Evolutionary conservation across 2,113 vertebrate species (phyloP).

Genomic region (Callopanchax toddi): DNA sequence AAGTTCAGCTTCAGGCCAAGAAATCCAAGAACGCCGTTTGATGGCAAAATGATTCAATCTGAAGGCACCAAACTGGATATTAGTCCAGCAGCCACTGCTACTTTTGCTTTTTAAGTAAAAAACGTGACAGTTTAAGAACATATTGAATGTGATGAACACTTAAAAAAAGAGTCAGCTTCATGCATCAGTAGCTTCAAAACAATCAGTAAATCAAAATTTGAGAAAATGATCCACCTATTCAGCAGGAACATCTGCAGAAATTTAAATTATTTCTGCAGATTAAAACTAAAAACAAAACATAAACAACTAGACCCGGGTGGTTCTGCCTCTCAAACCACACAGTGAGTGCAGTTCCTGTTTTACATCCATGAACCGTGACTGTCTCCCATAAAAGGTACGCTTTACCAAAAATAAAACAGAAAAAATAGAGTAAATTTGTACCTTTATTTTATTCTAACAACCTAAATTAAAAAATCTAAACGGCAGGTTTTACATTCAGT

Average conservation of each 20-base stretch:
- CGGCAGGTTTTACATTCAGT: too few species aligned
- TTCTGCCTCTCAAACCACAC: neutral
- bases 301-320: neutral
- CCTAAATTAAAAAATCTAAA: neutral
- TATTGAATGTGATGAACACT: neutral
- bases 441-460: neutral
- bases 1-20: neutral
- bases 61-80: neutral
- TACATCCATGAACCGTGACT: neutral
- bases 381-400: neutral
- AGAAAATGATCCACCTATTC: too few species aligned
- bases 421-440: too few species aligned
- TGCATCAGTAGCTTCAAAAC: neutral
- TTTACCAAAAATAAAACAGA: neutral
- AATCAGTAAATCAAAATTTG: too few species aligned
- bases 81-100: too few species aligned
- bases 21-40: neutral
- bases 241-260: neutral
- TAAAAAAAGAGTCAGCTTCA: neutral
- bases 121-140: neutral
- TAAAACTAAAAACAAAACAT: neutral
- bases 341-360: neutral
- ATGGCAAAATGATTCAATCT: neutral
- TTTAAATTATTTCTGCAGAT: neutral
- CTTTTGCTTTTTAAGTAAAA: neutral